These are phyloP conservation scores for Pangasius sanitwongsei DNA, from an alignment of 2,797 vertebrate genomes.

Conservation along the genomic window DNA sequence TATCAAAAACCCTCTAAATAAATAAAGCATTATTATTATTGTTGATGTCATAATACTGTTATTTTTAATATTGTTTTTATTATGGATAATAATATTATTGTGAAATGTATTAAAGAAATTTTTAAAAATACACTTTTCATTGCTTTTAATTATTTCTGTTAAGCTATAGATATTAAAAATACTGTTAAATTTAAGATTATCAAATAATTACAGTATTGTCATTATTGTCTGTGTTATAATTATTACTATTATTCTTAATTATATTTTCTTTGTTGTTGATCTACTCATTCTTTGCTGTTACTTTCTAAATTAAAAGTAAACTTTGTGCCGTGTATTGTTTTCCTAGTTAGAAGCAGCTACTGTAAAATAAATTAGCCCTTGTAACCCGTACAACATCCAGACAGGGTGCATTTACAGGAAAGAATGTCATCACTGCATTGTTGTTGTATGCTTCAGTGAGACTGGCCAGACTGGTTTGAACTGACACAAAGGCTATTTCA, in stretches of 20 bases:
- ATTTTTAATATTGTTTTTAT: not conserved
- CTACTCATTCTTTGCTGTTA: not conserved
- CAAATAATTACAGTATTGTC: not conserved
- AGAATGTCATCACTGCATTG: not conserved
- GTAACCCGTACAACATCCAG: not conserved
- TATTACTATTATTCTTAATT: not conserved
- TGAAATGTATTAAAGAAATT: too few species aligned
- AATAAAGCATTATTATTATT: too few species aligned
- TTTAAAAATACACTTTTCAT: too few species aligned
- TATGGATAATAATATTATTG: not conserved
- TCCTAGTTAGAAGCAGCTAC: not conserved
- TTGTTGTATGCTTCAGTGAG: not conserved
- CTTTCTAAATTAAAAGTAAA: not conserved
- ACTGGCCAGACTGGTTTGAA: not conserved
- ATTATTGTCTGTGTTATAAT: not conserved
- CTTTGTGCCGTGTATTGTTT: not conserved
- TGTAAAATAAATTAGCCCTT: not conserved
- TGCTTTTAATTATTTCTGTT: too few species aligned
- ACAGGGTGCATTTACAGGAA: not conserved
- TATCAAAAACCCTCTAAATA: not conserved
- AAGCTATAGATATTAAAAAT: not conserved
- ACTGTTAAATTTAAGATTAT: not conserved
- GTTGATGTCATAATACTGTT: not conserved
- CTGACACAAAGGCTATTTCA: not conserved
- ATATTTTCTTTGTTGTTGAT: not conserved